phyloP scores from a whole-genome alignment of 2,888 invertebrate species.

The Strigamia crassipes region DNA sequence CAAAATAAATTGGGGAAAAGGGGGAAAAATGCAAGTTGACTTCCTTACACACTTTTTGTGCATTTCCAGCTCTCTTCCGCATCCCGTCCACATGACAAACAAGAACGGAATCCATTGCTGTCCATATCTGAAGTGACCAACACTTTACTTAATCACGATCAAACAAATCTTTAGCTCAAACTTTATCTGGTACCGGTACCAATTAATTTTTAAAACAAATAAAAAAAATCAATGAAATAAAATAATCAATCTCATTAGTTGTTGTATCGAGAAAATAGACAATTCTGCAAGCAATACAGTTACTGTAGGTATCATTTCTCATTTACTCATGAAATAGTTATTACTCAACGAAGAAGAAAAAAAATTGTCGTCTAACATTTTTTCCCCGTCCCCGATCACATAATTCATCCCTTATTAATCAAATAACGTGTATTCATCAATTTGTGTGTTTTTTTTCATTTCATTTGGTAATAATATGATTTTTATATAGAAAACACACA shows the following conservation, averaged over 20 bases:
- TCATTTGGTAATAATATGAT: no score
- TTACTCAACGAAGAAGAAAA: neutral
- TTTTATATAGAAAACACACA: no score
- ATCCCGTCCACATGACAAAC: slow-evolving; percentile 57
- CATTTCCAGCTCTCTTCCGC: slow-evolving; percentile 44
- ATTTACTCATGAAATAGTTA: neutral
- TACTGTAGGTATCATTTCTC: neutral
- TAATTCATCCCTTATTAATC: no score
- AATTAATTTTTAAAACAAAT: no score
- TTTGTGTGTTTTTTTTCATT: no score
- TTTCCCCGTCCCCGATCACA: neutral
- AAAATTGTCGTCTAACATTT: neutral
- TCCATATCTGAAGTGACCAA: slow-evolving; percentile 80
- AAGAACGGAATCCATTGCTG: slow-evolving; percentile 72
- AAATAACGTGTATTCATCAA: no score
- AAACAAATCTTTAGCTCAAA: slow-evolving; percentile 46
- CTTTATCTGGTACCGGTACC: no score
- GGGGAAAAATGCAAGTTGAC: neutral
- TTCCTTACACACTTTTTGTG: slow-evolving; percentile 14
- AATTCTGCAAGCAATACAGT: neutral
- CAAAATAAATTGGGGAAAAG: neutral
- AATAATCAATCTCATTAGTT: neutral
- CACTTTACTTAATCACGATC: slow-evolving; percentile 69
- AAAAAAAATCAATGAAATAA: no score
- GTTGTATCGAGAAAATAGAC: neutral